Base-by-base conservation (phyloP, 2,888 invertebrate genomes). In the Scelioninae gen. 2 region DNA sequence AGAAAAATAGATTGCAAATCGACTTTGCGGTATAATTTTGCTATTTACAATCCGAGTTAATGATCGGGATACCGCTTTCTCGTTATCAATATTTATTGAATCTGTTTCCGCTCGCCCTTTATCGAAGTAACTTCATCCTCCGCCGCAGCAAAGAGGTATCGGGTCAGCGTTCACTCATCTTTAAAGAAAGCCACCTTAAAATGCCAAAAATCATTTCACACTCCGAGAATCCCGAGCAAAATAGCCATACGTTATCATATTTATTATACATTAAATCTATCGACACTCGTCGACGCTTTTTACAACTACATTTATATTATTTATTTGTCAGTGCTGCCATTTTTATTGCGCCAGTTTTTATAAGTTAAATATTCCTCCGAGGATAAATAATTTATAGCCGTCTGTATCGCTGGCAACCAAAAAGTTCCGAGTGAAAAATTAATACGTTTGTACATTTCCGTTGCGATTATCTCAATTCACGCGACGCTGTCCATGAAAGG, bases 1-100 rank as follows among this genome's bases (percentile, higher is more conserved):
- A n/a, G 33, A 4, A 28, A 45, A 58, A 33, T 16, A 19, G 22
- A 43, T 31, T 37, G 15, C 18, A 16, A 57, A 9, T 57, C 31
- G 22, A 5, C 45, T 4, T 39, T 39, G 37, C 25, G 28, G 25
- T 48, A 7, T 39, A 60, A 60, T 41, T 50, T 50, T 19, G n/a
- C 48, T 37, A 60, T 41, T 5, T 31, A 28, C 50, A 10, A 52
- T 35, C 15, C 19, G 11, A 43, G 33, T 63, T 43, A 63, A 63
- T 43, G 63, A 52, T 13, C 39, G 48, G 13, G 33, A 43, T 52
- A 43, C 43, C 10, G 7, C 35, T 22, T 9, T 46, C 25, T 22
- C 43, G n/a, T n/a, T n/a, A n/a, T 63, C 33, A 63, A 52, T 63
- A 52, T 43, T 63, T 63, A 52, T 63, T 53, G 35, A 63, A 52